These are phyloP conservation scores for Tromatobia lineatoria DNA, from an alignment of 2,888 invertebrate species.

Conservation along the genomic window DNA sequence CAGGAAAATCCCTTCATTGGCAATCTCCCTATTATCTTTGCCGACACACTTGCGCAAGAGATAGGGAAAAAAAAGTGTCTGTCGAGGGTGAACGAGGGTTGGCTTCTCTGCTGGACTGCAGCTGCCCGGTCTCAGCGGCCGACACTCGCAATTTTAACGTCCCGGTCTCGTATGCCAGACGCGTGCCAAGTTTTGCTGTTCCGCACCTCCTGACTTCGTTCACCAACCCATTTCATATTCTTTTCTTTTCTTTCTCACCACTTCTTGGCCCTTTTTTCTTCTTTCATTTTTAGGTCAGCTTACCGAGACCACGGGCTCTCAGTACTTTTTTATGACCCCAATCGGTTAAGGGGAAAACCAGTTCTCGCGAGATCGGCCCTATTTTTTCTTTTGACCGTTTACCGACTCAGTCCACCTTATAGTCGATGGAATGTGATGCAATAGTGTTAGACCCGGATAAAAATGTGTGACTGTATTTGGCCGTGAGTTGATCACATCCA, in stretches of 20 bases:
- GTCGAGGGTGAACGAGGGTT: conserved; percentile 26
- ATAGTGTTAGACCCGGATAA: neutral
- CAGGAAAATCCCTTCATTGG: conserved; percentile 14
- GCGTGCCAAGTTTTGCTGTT: conserved; percentile 80
- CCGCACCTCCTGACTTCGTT: conserved; percentile 60
- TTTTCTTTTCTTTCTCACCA: conserved; percentile 41
- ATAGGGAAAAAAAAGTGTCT: neutral
- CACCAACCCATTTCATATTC: conserved; percentile 21
- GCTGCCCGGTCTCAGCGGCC: conserved; percentile 51
- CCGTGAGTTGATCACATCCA: no score
- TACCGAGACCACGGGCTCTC: neutral
- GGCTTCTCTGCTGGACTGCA: conserved; percentile 10
- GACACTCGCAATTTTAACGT: conserved; percentile 76
- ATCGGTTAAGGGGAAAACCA: conserved; percentile 41
- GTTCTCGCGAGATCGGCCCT: conserved; percentile 22
- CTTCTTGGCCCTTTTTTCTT: conserved; percentile 35
- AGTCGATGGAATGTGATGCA: neutral
- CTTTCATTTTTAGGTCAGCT: neutral
- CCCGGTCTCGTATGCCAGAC: conserved; percentile 77
- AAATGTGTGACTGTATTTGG: no score
- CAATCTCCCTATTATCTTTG: conserved; percentile 1
- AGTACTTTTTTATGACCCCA: neutral
- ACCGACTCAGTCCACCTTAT: neutral
- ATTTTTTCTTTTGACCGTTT: neutral
- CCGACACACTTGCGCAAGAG: conserved; percentile 15